Evolutionary conservation across 2,113 vertebrate genomes (phyloP).

Genomic region (Thymallus thymallus): DNA sequence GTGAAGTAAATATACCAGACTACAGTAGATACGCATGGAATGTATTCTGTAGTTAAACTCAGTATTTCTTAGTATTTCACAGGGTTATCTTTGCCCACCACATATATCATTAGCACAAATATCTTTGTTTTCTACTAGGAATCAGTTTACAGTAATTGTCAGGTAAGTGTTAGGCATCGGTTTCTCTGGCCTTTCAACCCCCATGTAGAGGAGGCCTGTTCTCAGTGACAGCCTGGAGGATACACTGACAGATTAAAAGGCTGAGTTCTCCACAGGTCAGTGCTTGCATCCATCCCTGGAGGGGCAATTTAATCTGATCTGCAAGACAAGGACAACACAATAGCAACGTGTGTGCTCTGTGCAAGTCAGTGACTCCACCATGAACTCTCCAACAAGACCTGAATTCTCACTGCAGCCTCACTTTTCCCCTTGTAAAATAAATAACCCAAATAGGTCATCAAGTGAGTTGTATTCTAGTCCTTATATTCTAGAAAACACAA

Average conservation of each 20-base stretch:
- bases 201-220: background rate
- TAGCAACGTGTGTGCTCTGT: constrained; percentile 17
- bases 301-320: constrained; percentile 30
- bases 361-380: background rate
- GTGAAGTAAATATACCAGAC: background rate
- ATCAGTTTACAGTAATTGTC: background rate
- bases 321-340: constrained; percentile 25
- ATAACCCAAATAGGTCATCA: constrained; percentile 6
- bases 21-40: background rate
- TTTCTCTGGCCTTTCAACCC: background rate
- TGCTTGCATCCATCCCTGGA: background rate
- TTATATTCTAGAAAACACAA: background rate
- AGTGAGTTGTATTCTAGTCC: background rate
- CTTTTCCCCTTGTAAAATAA: background rate
- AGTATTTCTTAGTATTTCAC: background rate
- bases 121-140: background rate
- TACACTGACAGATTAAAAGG: background rate
- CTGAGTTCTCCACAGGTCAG: background rate
- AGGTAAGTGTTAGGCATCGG: background rate
- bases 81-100: background rate
- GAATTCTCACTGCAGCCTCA: constrained; percentile 26
- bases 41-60: background rate
- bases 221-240: background rate
- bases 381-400: constrained; percentile 18
- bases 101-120: background rate